Evolutionary conservation across 2,888 invertebrate genomes (phyloP), one percentile per base, ranked within the genome.

Genomic region (Drymonia ruficornis): DNA sequence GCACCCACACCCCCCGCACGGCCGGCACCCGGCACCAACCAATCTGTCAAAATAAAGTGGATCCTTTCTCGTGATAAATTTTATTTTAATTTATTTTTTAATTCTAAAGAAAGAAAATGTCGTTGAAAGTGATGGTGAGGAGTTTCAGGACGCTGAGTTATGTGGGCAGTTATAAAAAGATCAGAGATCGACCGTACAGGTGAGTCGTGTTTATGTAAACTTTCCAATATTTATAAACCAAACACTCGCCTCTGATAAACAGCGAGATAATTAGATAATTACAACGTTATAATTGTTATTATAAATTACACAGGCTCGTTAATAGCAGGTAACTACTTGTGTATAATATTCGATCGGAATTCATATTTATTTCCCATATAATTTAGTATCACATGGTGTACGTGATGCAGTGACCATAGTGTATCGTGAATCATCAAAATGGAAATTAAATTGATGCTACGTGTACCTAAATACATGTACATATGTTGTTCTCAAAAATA

Each of bases 161-260:
- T 71, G 84, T 92, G 28, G 89, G 86, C 45, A 81, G 84, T 58
- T 91, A 87, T 66, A 91, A 81, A 67, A 89, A 88, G 74, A 70
- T 89, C 8, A 78, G 80, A 64, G 77, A 85, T 66, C 82, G 83
- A 52, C 86, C 89, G 3, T 71, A 82, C 63, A 87, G 81, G 91
- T 91, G 59, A 82, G 86, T 82, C 38, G 23, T 67, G 53, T 55
- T 53, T 59, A 56, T 42, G 15, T 48, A 50, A 34, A 12, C 18
- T 19, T 52, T 48, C 43, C 28, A 34, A 50, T 52, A 40, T 49
- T 19, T 51, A 16, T 7, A 52, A 34, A 53, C 38, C 5, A 52
- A 34, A 53, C 38, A 48, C 2, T 1, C 15, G 8, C 38, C 13
- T 40, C 16, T 46, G 1, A 1, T 46, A 23, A 36, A 34, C 16